Conservation (phyloP, 2,888 invertebrate genomes). For the Spilosoma lubricipeda region DNA sequence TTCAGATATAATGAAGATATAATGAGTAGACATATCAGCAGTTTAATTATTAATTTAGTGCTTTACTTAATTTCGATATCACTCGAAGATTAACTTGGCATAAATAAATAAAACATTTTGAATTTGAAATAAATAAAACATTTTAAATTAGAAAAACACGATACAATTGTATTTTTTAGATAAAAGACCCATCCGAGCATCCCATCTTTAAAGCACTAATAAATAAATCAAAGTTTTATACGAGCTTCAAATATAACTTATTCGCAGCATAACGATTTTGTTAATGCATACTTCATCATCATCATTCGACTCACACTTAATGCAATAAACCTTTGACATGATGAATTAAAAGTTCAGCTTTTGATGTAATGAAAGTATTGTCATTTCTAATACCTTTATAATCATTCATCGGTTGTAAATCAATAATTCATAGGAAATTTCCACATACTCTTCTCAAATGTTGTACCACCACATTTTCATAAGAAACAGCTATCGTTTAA, state of each 20-base stretch:
- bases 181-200: background rate
- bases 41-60: no score
- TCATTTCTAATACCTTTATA: background rate
- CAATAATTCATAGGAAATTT: background rate
- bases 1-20: background rate
- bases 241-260: background rate
- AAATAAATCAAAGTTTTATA: background rate
- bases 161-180: background rate
- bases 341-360: background rate
- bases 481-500: constrained; percentile 4
- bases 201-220: background rate
- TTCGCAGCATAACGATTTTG: background rate
- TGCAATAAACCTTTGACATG: background rate
- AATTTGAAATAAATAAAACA: background rate
- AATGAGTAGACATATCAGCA: no score
- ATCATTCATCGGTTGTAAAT: background rate
- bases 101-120: background rate
- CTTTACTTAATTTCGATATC: no score
- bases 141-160: background rate
- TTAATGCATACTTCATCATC: background rate
- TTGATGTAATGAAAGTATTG: background rate
- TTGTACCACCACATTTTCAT: background rate
- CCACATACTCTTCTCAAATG: background rate
- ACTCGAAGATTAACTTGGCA: no score
- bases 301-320: no score